Evolutionary conservation across 2,113 vertebrate species (phyloP).

Genomic region (Gobiocypris rarus): DNA sequence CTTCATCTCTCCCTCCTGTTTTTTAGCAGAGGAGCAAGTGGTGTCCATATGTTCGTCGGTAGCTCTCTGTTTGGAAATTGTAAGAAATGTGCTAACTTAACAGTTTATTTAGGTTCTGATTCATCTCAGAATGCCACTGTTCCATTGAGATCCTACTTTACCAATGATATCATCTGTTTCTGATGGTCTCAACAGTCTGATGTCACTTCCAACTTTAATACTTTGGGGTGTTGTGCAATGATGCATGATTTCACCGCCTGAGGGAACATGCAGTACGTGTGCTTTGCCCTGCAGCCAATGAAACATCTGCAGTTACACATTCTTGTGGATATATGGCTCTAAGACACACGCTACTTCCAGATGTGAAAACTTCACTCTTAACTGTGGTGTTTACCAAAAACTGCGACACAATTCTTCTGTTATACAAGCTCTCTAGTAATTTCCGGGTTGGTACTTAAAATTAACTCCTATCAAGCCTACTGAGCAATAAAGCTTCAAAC

Average conservation of each 20-base stretch:
- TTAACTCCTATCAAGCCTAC: neutral
- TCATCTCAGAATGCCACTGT: slow-evolving; percentile 16
- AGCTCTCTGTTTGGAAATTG: slow-evolving; percentile 10
- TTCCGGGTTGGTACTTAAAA: neutral
- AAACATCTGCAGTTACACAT: slow-evolving; percentile 31
- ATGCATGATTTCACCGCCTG: neutral
- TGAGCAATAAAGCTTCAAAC: neutral
- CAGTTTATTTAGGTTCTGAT: slow-evolving; percentile 34
- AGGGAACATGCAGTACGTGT: slow-evolving; percentile 10
- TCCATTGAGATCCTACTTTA: neutral
- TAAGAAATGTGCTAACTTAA: slow-evolving; percentile 38
- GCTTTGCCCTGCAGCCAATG: neutral
- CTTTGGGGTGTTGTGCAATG: neutral
- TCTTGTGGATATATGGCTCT: neutral
- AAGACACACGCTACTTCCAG: slow-evolving; percentile 16
- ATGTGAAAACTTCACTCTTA: slow-evolving; percentile 19
- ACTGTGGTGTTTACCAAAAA: slow-evolving; percentile 8
- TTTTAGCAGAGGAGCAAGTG: slow-evolving; percentile 35
- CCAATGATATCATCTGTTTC: slow-evolving; percentile 13
- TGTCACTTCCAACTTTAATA: neutral
- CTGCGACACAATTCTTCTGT: neutral
- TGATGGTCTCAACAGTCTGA: neutral
- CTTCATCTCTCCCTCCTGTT: slow-evolving; percentile 61
- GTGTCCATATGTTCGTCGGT: slow-evolving; percentile 51
- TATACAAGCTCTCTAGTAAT: slow-evolving; percentile 3